Conservation (phyloP, 2,888 invertebrate genomes). For the Limnephilus rhombicus region DNA sequence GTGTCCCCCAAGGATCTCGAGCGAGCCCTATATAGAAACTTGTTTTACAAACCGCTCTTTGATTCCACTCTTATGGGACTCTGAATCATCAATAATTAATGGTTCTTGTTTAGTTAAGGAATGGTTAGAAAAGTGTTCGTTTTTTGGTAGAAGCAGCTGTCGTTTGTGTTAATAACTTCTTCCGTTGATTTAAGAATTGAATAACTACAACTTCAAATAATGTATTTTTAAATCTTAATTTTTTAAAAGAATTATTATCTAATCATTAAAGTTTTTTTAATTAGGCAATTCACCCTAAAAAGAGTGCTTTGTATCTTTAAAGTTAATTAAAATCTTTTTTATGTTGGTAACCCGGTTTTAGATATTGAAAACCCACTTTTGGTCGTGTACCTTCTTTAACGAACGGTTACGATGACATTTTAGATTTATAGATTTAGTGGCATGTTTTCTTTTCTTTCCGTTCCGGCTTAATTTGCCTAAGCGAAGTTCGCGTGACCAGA, state of each 20-base stretch:
- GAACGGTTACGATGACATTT: not conserved
- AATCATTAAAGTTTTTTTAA: too few relatives aligned
- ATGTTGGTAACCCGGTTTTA: not conserved
- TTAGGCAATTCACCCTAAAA: too few relatives aligned
- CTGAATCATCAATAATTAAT: not conserved
- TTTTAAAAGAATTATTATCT: too few relatives aligned
- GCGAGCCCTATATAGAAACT: not conserved
- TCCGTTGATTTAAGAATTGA: too few relatives aligned
- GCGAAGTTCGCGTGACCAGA: constrained; percentile 24
- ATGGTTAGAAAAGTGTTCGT: not conserved
- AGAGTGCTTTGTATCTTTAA: too few relatives aligned
- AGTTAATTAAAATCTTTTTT: too few relatives aligned
- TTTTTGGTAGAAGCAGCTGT: not conserved
- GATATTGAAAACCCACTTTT: not conserved
- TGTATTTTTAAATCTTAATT: too few relatives aligned
- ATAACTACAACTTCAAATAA: too few relatives aligned
- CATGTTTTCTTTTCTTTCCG: not conserved
- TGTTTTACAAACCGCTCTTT: not conserved
- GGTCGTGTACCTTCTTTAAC: not conserved
- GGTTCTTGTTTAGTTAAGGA: not conserved
- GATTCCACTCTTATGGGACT: not conserved
- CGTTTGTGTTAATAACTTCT: not conserved
- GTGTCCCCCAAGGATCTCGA: not conserved
- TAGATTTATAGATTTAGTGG: not conserved
- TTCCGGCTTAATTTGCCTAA: not conserved